phyloP scores from a whole-genome alignment of 2,888 invertebrate species.

The Dorcus parallelipipedus region DNA sequence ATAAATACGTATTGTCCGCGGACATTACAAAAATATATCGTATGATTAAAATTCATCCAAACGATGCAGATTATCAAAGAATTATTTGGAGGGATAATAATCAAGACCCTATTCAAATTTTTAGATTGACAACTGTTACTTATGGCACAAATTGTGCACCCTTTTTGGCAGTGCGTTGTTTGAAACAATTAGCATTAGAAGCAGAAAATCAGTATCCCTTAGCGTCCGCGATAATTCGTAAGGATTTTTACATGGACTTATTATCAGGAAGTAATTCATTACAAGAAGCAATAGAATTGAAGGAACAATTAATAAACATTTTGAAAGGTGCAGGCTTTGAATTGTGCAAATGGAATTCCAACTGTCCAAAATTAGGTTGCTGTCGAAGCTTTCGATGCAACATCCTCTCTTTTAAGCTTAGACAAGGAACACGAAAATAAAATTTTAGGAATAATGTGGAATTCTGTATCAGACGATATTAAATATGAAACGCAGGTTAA shows the following conservation, averaged over 20 bases:
- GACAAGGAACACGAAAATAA: too few species aligned
- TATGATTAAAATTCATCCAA: conserved; percentile 16
- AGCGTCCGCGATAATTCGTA: conserved; percentile 10
- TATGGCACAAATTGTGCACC: conserved; percentile 27
- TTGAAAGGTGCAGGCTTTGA: conserved; percentile 9
- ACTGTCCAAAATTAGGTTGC: too few species aligned
- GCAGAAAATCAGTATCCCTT: conserved; percentile 17
- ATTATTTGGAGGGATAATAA: conserved; percentile 21
- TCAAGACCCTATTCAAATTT: conserved; percentile 13
- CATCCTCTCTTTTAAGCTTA: too few species aligned
- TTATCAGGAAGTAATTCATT: conserved; percentile 13
- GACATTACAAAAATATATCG: conserved; percentile 31
- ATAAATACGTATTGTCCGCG: conserved; percentile 19
- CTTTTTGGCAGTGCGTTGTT: conserved; percentile 25
- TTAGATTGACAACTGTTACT: conserved; percentile 22
- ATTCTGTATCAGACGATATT: too few species aligned
- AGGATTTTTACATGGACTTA: conserved; percentile 21
- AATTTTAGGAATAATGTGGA: too few species aligned
- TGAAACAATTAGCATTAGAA: conserved; percentile 22
- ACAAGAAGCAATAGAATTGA: not conserved
- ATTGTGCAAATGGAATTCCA: too few species aligned
- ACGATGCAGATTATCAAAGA: conserved; percentile 23
- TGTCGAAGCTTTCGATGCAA: too few species aligned
- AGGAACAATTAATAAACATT: conserved; percentile 7
- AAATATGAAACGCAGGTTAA: too few species aligned